phyloP scores from a whole-genome alignment of 2,113 vertebrate species.

The Xiphorhynchus elegans region DNA sequence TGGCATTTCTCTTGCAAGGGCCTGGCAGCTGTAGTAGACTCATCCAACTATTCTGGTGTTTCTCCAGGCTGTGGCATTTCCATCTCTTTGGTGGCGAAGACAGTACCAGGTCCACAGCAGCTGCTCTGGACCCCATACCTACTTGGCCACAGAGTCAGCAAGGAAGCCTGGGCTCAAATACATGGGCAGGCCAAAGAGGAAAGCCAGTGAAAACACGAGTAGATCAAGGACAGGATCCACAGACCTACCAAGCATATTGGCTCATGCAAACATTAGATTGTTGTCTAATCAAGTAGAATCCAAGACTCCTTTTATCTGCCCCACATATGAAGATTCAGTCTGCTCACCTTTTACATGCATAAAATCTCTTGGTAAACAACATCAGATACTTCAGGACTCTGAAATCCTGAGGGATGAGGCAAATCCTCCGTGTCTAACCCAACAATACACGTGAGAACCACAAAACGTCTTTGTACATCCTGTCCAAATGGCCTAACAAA shows the following conservation, averaged over 20 bases:
- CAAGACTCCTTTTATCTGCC: not conserved
- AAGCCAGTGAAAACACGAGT: not conserved
- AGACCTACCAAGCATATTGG: not conserved
- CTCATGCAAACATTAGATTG: not conserved
- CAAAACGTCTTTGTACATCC: not conserved
- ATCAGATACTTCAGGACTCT: not conserved
- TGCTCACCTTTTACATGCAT: not conserved
- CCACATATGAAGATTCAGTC: not conserved
- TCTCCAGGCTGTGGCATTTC: not conserved
- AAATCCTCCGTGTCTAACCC: not conserved
- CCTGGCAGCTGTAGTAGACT: accelerated
- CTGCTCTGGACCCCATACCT: not conserved
- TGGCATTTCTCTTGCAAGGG: not conserved
- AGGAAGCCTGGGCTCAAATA: not conserved
- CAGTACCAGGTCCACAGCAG: not conserved
- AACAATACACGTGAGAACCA: not conserved
- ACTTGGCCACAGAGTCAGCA: accelerated
- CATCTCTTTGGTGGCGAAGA: not conserved
- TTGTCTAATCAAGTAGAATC: accelerated
- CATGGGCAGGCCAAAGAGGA: not conserved
- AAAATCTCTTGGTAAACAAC: not conserved
- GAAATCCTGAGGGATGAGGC: not conserved
- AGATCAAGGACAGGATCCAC: not conserved
- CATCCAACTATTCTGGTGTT: not conserved
- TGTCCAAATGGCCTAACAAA: not conserved